Evolutionary conservation across 2,113 vertebrate species (phyloP).

Genomic region (Leucopsar rothschildi): DNA sequence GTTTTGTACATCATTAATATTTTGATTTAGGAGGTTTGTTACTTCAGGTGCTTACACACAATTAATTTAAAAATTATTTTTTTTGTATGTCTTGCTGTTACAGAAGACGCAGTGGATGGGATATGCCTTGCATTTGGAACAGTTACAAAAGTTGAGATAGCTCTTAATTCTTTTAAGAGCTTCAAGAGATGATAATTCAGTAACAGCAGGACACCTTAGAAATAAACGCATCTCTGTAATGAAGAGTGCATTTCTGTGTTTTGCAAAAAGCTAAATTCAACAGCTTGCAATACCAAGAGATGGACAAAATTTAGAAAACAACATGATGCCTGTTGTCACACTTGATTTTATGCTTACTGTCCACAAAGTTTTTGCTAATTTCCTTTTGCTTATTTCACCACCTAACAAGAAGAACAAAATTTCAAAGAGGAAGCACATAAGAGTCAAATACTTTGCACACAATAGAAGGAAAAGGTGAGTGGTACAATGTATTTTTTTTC

Average conservation of each 20-base stretch:
- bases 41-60: background rate
- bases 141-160: background rate
- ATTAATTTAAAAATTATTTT: background rate
- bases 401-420: background rate
- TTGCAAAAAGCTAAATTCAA: background rate
- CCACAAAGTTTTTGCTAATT: background rate
- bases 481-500: background rate
- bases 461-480: background rate
- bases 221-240: background rate
- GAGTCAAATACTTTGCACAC: background rate
- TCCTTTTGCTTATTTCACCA: background rate
- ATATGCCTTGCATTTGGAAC: background rate
- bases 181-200: background rate
- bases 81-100: background rate
- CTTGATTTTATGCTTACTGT: background rate
- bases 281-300: background rate
- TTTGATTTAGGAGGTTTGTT: background rate
- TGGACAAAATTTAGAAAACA: background rate
- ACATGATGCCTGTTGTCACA: background rate
- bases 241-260: background rate
- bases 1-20: background rate
- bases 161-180: background rate
- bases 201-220: background rate
- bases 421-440: background rate
- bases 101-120: background rate